These are phyloP conservation scores for Pagrus major DNA, from an alignment of 2,113 vertebrate genomes.

Conservation along the genomic window DNA sequence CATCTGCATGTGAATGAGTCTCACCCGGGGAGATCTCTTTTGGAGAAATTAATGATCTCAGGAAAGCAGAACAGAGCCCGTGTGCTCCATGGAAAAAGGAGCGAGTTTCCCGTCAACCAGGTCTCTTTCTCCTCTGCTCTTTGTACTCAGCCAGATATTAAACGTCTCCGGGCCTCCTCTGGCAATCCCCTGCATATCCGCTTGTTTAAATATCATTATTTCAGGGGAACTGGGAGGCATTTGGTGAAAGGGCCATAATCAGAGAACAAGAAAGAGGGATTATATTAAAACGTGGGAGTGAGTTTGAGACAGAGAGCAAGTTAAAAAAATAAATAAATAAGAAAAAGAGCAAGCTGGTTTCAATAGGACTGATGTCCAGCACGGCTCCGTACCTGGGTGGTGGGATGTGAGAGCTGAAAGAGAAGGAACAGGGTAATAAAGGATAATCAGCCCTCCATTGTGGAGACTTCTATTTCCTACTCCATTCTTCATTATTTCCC, in stretches of 20 bases:
- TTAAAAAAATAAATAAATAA: constrained; percentile 32
- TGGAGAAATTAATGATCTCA: constrained; percentile 86
- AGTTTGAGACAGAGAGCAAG: constrained; percentile 27
- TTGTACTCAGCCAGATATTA: constrained; percentile 81
- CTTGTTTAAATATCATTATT: constrained; percentile 81
- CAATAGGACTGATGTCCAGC: constrained; percentile 31
- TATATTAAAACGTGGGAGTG: constrained; percentile 65
- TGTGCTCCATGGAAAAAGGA: constrained; percentile 62
- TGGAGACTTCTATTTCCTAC: constrained; percentile 44
- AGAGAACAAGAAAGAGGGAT: constrained; percentile 71
- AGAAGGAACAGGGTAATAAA: constrained; percentile 64
- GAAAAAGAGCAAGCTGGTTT: constrained; percentile 31
- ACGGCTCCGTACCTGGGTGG: constrained; percentile 47
- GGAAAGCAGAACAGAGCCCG: constrained; percentile 78
- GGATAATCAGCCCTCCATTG: constrained; percentile 70
- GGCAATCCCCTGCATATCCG: constrained; percentile 60
- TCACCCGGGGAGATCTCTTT: constrained; percentile 85
- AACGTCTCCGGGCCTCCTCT: constrained; percentile 72
- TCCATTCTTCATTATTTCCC: constrained; percentile 63
- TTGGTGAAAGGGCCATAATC: constrained; percentile 77
- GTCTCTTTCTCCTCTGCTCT: constrained; percentile 71
- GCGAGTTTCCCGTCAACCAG: constrained; percentile 59
- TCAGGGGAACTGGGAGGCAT: constrained; percentile 55
- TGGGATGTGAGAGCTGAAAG: constrained; percentile 45
- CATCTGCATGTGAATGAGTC: constrained; percentile 85